These are phyloP conservation scores for Semnopithecus entellus DNA, from an alignment of 2,113 vertebrate species.

Conservation along the genomic window DNA sequence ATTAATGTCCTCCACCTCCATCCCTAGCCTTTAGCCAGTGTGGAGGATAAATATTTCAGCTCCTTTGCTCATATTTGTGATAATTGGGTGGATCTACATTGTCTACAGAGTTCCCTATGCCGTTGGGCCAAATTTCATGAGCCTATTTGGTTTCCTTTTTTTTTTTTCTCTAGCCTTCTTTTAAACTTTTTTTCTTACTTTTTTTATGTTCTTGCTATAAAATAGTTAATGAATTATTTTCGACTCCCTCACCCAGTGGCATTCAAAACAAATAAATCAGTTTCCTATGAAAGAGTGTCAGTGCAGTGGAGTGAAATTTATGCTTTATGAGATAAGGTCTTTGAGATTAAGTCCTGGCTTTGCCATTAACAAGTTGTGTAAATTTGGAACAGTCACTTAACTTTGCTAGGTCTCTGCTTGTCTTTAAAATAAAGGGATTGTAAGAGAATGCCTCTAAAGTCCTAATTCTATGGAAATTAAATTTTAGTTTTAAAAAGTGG, in stretches of 20 bases:
- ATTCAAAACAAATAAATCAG: background rate
- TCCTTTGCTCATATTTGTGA: background rate
- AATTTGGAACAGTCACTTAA: background rate
- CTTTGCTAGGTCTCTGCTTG: background rate
- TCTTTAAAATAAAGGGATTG: background rate
- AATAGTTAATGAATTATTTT: background rate
- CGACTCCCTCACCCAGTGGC: background rate
- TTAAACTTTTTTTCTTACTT: background rate
- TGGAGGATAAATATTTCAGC: background rate
- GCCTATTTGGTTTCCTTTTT: background rate
- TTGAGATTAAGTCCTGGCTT: background rate
- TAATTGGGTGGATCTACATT: background rate
- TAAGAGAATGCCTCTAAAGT: conserved; percentile 3
- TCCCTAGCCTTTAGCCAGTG: background rate
- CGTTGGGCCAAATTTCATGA: background rate
- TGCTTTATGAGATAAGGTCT: background rate
- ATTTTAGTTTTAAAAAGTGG: background rate
- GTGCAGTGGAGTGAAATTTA: background rate
- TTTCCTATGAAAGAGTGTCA: background rate
- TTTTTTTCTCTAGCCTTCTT: background rate
- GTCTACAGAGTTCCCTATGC: background rate
- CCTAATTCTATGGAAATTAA: background rate
- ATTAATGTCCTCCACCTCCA: background rate
- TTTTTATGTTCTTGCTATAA: background rate
- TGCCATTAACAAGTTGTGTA: background rate